Percentiles rank a stretch among this genome's conserved stretches.
Evolutionary conservation across 2,888 invertebrate species (phyloP).

Genomic region (Gortyna flavago): DNA sequence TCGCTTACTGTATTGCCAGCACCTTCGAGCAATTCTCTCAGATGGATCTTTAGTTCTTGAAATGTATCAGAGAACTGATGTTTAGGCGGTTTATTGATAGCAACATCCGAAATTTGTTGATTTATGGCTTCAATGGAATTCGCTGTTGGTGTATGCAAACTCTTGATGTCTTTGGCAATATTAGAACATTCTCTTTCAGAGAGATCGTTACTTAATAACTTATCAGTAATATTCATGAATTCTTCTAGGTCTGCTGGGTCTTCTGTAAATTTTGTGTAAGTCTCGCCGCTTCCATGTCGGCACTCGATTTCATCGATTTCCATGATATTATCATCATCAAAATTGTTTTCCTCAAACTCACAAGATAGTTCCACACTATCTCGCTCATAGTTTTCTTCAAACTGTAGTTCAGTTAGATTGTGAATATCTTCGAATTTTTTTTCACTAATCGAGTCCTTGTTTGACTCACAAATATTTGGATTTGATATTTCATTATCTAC

Average conservation of each 20-base stretch:
- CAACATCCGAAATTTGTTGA: conserved; percentile 61
- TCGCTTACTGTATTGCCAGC: conserved; percentile 69
- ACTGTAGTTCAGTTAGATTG: conserved; percentile 76
- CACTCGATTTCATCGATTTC: conserved; percentile 72
- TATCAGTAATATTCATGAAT: conserved; percentile 84
- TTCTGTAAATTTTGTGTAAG: conserved; percentile 87
- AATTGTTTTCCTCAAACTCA: conserved; percentile 76
- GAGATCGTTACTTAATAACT: conserved; percentile 77
- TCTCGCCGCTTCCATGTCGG: conserved; percentile 85
- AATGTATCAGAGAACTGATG: conserved; percentile 80
- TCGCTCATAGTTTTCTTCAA: conserved; percentile 78
- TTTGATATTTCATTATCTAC: conserved; percentile 45
- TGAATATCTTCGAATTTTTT: conserved; percentile 66
- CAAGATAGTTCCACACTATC: conserved; percentile 76
- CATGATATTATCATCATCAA: conserved; percentile 64
- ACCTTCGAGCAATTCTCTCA: conserved; percentile 79
- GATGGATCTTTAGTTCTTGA: conserved; percentile 80
- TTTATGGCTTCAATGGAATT: conserved; percentile 82
- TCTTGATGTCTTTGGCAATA: conserved; percentile 72
- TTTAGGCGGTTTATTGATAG: conserved; percentile 58
- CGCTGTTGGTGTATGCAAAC: conserved; percentile 84
- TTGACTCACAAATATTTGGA: conserved; percentile 41
- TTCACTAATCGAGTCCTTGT: conserved; percentile 58
- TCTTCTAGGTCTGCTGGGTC: conserved; percentile 84
- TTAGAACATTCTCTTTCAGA: conserved; percentile 63